A percentile compares a stretch with the other conserved stretches of the same genome.
These are phyloP conservation scores for Eucidaris tribuloides DNA, from an alignment of 35 echinoderm and acorn worm species.

Conservation along the genomic window DNA sequence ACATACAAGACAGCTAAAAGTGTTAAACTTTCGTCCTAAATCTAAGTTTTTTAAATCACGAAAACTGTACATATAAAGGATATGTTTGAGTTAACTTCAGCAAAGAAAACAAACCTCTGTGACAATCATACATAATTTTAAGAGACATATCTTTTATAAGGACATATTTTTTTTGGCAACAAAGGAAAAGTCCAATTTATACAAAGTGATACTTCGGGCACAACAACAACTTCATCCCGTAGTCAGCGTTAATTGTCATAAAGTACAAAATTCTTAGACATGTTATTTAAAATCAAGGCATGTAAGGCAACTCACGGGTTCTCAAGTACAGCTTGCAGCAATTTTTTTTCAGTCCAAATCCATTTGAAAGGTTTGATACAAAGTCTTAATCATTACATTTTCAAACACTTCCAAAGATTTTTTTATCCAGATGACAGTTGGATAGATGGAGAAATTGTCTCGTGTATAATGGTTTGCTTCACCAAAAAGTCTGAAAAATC, in stretches of 20 bases:
- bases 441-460: too few species aligned
- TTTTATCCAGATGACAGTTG: too few species aligned
- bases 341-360: too few species aligned
- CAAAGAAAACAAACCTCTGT: background rate
- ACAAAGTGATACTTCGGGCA: too few species aligned
- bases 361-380: too few species aligned
- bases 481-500: too few species aligned
- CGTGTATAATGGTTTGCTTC: too few species aligned
- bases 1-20: constrained; percentile 20
- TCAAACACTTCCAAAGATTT: too few species aligned
- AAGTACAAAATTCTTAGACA: constrained; percentile 21
- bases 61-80: constrained; percentile 22
- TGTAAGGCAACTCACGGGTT: constrained; percentile 25
- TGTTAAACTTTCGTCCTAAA: background rate
- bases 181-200: constrained; percentile 37
- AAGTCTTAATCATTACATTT: too few species aligned
- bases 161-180: constrained; percentile 39
- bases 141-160: constrained; percentile 21
- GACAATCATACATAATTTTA: background rate
- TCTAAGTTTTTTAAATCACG: constrained; percentile 22
- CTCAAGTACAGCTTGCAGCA: background rate
- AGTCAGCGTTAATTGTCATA: background rate
- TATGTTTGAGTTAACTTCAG: background rate
- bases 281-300: constrained; percentile 14
- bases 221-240: background rate